Conservation (phyloP, 2,113 vertebrate species). For the Scatophagus argus region DNA sequence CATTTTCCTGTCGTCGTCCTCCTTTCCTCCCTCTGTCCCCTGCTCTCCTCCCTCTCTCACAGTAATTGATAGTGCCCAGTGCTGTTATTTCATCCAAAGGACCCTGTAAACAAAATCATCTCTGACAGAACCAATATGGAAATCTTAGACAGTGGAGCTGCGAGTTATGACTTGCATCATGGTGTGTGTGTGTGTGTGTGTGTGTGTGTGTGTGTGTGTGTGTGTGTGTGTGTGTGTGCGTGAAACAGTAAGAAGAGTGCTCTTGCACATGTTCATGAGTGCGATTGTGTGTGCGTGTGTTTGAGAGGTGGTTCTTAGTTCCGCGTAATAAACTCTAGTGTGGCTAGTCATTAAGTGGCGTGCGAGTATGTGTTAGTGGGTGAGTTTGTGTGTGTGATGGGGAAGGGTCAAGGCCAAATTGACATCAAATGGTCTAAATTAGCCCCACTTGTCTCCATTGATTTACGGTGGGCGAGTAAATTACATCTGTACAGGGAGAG, state of each 20-base stretch:
- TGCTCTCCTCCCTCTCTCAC: constrained; percentile 27
- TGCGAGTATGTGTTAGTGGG: constrained; percentile 1
- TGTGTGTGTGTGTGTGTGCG: constrained; percentile 11
- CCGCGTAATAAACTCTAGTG: constrained; percentile 79
- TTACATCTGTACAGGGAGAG: constrained; percentile 75
- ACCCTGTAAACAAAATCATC: constrained; percentile 83
- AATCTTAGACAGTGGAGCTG: constrained; percentile 63
- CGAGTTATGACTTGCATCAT: constrained; percentile 70
- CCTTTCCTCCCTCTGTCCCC: constrained; percentile 13
- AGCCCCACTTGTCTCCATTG: constrained; percentile 83
- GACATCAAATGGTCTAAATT: constrained; percentile 86
- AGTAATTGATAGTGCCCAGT: constrained; percentile 76
- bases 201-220: constrained; percentile 18
- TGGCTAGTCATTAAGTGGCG: constrained; percentile 67
- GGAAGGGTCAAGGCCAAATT: constrained; percentile 83
- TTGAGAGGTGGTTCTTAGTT: constrained; percentile 61
- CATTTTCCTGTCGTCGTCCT: not conserved
- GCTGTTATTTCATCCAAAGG: constrained; percentile 83
- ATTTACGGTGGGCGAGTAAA: constrained; percentile 82
- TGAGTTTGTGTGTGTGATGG: constrained; percentile 58
- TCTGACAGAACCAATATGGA: constrained; percentile 85
- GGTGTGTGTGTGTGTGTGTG: constrained; percentile 38
- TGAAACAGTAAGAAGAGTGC: not conserved
- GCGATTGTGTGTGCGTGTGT: constrained; percentile 20
- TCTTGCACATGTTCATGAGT: constrained; percentile 9